Percentiles rank a stretch among this genome's conserved stretches.
These are phyloP conservation scores for Cydia strobilella DNA, from an alignment of 1,140 invertebrate genomes.

Conservation along the genomic window DNA sequence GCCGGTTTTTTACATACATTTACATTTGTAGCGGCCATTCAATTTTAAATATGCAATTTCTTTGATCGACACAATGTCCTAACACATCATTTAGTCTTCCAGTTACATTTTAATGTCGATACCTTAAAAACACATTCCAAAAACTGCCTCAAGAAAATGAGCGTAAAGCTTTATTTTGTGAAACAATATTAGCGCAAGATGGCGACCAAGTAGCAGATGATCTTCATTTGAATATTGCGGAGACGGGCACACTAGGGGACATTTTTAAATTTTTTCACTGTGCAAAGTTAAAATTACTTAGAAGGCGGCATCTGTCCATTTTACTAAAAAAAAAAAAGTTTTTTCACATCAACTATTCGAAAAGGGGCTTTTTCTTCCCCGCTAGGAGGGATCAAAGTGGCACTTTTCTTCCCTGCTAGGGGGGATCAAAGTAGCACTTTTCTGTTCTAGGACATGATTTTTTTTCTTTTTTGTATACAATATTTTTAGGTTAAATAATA, in stretches of 20 bases:
- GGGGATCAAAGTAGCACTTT: too few species aligned
- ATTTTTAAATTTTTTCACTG: slow-evolving; percentile 17
- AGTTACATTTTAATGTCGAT: slow-evolving; percentile 7
- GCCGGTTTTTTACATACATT: too few species aligned
- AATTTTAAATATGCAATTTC: background rate
- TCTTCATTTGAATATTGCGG: slow-evolving; percentile 74
- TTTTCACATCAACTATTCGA: too few species aligned
- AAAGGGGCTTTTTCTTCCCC: too few species aligned
- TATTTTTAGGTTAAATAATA: too few species aligned
- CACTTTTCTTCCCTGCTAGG: too few species aligned
- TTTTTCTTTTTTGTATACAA: too few species aligned
- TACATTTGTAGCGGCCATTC: too few species aligned
- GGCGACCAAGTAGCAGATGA: slow-evolving; percentile 66
- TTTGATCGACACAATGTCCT: background rate
- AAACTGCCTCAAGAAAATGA: slow-evolving; percentile 54
- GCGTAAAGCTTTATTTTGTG: slow-evolving; percentile 35
- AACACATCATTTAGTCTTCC: background rate
- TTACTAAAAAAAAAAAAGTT: too few species aligned
- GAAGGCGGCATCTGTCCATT: background rate
- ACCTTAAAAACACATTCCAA: slow-evolving; percentile 42
- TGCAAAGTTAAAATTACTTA: background rate
- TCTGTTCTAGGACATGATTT: too few species aligned
- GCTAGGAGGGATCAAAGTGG: too few species aligned
- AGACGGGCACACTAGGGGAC: slow-evolving; percentile 49
- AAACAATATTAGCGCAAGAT: slow-evolving; percentile 33